Base-by-base conservation (phyloP, 2,113 vertebrate genomes). In the Pelecanus crispus region DNA sequence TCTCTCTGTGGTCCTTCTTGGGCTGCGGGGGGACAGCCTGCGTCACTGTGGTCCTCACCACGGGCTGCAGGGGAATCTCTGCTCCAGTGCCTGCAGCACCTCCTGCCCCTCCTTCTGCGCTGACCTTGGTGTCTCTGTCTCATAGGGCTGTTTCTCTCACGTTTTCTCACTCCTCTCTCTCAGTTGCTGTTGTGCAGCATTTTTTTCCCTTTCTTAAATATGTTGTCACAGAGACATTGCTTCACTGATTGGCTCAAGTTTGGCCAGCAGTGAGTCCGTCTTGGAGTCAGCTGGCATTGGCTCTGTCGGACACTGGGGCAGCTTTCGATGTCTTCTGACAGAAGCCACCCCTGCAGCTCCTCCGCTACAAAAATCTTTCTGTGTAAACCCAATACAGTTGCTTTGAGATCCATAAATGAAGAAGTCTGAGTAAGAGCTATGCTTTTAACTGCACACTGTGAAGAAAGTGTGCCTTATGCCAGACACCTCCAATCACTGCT, bases 1-100 rank as follows among this genome's bases (percentile, higher is more conserved):
- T 56, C 12, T 56, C 7, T 16, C 3, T 0, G 0, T 71, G 24
- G 74, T 13, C 2, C 8, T 31, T 14, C 58, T 3, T 49, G 19
- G n/a, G 17, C 19, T 65, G 22, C 5, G 8, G 25, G 40, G 24
- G 5, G 8, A 29, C 34, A 55, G 10, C 7, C 21, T 55, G 16
- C 3, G 1, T 17, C 31, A 62, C 34, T 2, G 0, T 15, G 9
- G 16, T 9, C 42, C n/a, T 49, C 19, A 32, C 9, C 45, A 63
- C 0, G 2, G 55, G 20, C 17, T 88, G 18, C 15, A 55, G 56
- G 5, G 3, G n/a, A 80, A 56, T 24, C 21, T 55, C 20, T 32
- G 40, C 24, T 56, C n/a, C 4, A 1, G 36, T 3, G 2, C n/a
- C n/a, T 63, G 44, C 7, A 59, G 28, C 16, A 44, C 4, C 2